Base-by-base conservation (phyloP, 1,140 invertebrate species). In the Zaprionus nigranus region DNA sequence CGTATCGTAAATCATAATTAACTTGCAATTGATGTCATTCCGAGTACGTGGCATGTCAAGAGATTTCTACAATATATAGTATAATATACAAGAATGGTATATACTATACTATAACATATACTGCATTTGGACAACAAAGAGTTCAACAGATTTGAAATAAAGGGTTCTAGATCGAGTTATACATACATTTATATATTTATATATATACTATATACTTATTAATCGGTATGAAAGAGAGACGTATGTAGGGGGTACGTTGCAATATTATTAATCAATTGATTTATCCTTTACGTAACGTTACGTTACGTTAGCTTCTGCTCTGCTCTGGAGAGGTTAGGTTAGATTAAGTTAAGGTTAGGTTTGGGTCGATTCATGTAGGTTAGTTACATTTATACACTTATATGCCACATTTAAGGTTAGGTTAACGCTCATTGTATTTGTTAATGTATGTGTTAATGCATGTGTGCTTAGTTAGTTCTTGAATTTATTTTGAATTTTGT, bases 171-270 rank as follows among this genome's bases (percentile, higher is more conserved):
- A 65, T 61, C 78, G 34, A 9, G 36, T 70, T 63, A 38, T 58
- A 60, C n/a, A 66, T 53, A 51, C 36, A 60, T 34, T 54, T 28
- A 63, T 49, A 46, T 34, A 40, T 59, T 38, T 20, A 17, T 28
- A 69, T 53, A 69, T 59, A 7, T 61, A 57, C 36, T 26, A 56
- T 56, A 58, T 53, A 60, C 57, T 51, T 62, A 49, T 58, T 68
- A 28, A 46, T 70, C 57, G 38, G 26, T 64, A 53, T 64, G 72
- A 88, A 79, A 78, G 81, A 82, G 81, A 82, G 82, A 83, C 82
- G 81, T 83, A 84, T 83, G 78, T 84, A 83, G 81, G 82, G 81
- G 78, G 82, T 83, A 83, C 77, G 80, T 85, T 85, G 78, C 57
- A 69, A 64, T 81, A 80, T 83, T 88, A 67, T 80, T 81, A 66